Conservation (phyloP, 2,797 vertebrate species). For the Coluber constrictor region DNA sequence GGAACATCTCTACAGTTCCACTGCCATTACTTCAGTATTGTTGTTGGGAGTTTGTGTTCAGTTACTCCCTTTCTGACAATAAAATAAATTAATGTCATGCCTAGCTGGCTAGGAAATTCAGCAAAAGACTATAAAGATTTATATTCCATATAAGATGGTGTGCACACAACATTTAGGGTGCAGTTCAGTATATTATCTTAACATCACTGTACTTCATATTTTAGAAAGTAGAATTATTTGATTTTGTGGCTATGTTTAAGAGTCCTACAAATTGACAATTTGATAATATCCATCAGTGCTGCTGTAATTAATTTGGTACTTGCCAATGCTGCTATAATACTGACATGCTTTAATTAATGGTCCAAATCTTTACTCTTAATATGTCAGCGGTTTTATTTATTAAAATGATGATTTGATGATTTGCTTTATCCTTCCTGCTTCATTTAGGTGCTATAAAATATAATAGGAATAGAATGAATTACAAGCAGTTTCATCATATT, state of each 20-base stretch:
- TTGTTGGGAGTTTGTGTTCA: neutral
- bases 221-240: conserved; percentile 22
- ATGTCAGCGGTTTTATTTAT: neutral
- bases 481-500: neutral
- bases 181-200: neutral
- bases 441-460: neutral
- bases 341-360: conserved; percentile 23
- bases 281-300: conserved; percentile 7
- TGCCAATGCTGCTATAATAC: neutral
- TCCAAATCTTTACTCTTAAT: conserved; percentile 18
- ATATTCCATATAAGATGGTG: neutral
- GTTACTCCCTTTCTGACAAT: conserved; percentile 7
- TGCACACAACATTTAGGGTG: neutral
- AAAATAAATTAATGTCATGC: conserved; percentile 4
- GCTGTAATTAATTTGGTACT: conserved; percentile 8
- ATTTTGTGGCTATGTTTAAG: conserved; percentile 25
- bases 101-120: conserved; percentile 15
- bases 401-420: neutral
- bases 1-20: neutral
- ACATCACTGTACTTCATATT: neutral
- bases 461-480: neutral
- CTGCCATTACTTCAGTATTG: neutral
- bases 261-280: conserved; percentile 1
- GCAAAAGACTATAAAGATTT: conserved; percentile 8
- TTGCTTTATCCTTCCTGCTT: neutral